Percentiles rank a stretch among this genome's conserved stretches.
These are phyloP conservation scores for Nannobrachium achirus DNA, from an alignment of 2,113 vertebrate genomes.

Conservation along the genomic window DNA sequence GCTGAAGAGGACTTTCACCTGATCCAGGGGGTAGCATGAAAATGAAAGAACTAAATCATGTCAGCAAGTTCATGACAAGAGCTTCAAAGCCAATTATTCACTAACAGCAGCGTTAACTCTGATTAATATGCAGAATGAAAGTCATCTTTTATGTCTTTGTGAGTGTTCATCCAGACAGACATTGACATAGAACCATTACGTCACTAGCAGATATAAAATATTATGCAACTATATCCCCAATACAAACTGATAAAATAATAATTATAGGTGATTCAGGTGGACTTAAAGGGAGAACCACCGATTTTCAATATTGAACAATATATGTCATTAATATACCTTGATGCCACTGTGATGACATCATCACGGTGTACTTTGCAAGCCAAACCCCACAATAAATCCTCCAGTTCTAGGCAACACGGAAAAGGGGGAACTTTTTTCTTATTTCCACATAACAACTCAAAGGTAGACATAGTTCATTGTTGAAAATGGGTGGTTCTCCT, in stretches of 20 bases:
- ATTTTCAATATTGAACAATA: too few species aligned
- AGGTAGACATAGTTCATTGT: too few species aligned
- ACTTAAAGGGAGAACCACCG: too few species aligned
- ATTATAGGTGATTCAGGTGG: too few species aligned
- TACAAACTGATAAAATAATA: neutral
- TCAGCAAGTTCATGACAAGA: conserved; percentile 36
- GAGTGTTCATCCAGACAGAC: neutral
- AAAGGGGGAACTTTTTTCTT: too few species aligned
- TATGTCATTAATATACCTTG: too few species aligned
- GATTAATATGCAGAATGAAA: neutral
- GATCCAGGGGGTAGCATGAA: conserved; percentile 6
- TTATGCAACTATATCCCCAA: neutral
- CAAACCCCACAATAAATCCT: too few species aligned
- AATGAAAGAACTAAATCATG: conserved; percentile 34
- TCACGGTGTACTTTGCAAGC: too few species aligned
- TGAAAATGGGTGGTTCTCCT: too few species aligned
- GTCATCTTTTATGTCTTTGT: conserved; percentile 4
- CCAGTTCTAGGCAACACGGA: too few species aligned
- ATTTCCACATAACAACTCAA: too few species aligned
- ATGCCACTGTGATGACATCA: too few species aligned
- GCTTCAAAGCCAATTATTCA: conserved; percentile 10
- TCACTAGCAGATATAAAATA: neutral
- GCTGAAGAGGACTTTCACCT: neutral
- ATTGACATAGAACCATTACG: neutral
- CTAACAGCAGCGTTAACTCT: neutral